A percentile compares a stretch with the other conserved stretches of the same genome.
Conservation (phyloP, 2,888 invertebrate genomes). For the Archips crataeganus region DNA sequence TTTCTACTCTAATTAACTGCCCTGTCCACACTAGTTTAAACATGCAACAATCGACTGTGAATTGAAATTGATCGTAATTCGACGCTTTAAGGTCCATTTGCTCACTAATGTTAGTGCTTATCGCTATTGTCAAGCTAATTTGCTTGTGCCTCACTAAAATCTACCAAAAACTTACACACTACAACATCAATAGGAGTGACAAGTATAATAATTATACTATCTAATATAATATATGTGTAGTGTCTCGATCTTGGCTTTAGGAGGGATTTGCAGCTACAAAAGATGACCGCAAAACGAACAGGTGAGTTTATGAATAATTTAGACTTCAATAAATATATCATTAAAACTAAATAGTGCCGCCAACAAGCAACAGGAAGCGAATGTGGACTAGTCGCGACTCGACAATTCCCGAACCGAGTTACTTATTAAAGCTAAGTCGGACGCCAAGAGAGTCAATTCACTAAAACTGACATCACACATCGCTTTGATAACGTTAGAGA, state of each 20-base stretch:
- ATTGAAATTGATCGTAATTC: background rate
- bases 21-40: background rate
- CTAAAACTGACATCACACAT: constrained; percentile 63
- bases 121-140: background rate
- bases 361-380: constrained; percentile 17
- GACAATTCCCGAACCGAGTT: constrained; percentile 50
- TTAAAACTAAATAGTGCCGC: constrained; percentile 25
- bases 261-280: constrained; percentile 15
- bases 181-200: constrained; percentile 30
- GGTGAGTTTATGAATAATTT: constrained; percentile 13
- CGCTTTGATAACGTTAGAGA: constrained; percentile 58
- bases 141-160: constrained; percentile 15
- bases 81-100: background rate
- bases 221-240: constrained; percentile 25
- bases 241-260: constrained; percentile 19
- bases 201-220: constrained; percentile 29
- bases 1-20: background rate
- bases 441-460: constrained; percentile 71
- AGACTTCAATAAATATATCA: constrained; percentile 3
- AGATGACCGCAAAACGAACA: constrained; percentile 7
- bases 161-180: constrained; percentile 29
- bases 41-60: background rate
- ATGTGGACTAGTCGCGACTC: constrained; percentile 45
- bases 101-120: background rate
- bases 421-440: constrained; percentile 81